These are phyloP conservation scores for Tenualosa ilisha DNA, from an alignment of 2,797 vertebrate genomes.

Conservation along the genomic window DNA sequence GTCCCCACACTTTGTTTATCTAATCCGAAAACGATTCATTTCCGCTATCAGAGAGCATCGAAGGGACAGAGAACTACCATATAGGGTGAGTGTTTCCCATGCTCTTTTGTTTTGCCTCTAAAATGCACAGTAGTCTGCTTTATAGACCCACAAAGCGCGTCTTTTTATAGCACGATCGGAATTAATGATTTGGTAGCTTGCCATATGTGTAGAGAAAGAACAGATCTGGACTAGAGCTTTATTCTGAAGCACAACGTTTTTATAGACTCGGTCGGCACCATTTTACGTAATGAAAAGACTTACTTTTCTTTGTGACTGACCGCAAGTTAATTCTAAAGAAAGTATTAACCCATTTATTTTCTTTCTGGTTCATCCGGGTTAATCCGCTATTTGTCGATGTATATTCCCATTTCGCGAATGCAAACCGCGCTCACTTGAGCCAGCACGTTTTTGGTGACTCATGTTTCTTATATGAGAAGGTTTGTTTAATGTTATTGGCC, in stretches of 20 bases:
- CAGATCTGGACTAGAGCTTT: background rate
- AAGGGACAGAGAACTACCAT: background rate
- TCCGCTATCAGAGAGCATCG: background rate
- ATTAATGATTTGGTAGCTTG: background rate
- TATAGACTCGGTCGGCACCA: background rate
- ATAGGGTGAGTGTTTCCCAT: slow-evolving; percentile 28
- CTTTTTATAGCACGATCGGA: background rate
- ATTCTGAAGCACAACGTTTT: background rate
- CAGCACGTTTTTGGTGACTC: background rate
- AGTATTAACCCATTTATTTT: background rate
- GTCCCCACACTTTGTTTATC: background rate
- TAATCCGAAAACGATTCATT: slow-evolving; percentile 29
- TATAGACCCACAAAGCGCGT: background rate
- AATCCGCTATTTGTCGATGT: background rate
- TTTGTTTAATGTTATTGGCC: background rate
- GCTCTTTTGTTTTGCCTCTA: background rate
- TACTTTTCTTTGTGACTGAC: background rate
- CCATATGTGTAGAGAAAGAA: background rate
- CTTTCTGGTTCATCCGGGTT: background rate
- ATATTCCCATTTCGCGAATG: background rate
- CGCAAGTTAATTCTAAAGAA: background rate
- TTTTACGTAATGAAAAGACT: background rate
- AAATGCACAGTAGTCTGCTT: background rate
- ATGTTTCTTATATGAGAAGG: background rate
- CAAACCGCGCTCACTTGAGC: background rate